Evolutionary conservation across 2,888 invertebrate genomes (phyloP).

Genomic region (Lasioglossum calceatum): DNA sequence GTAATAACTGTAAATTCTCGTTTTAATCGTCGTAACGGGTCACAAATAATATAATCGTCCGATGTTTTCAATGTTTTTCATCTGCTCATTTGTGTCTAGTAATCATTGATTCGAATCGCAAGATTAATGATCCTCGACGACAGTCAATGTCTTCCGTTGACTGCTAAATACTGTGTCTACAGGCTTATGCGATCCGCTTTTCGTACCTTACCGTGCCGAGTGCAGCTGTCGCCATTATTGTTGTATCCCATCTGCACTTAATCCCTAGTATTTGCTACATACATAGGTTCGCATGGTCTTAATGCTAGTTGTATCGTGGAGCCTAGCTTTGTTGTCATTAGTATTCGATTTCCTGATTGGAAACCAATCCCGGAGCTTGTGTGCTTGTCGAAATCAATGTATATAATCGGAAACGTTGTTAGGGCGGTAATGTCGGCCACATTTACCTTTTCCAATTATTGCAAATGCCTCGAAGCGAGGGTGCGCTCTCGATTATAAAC

Average conservation of each 20-base stretch:
- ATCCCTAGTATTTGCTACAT: constrained; percentile 3
- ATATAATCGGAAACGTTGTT: constrained; percentile 9
- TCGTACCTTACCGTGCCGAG: background rate
- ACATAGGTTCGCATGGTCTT: constrained; percentile 15
- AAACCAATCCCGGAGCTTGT: constrained; percentile 6
- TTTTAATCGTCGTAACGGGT: too few relatives aligned
- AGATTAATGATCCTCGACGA: background rate
- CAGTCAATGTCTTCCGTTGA: background rate
- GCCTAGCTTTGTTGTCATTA: constrained; percentile 8
- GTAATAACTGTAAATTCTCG: background rate
- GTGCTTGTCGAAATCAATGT: constrained; percentile 1
- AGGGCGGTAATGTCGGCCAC: background rate
- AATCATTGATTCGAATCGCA: background rate
- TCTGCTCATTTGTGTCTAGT: too few relatives aligned
- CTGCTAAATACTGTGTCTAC: background rate
- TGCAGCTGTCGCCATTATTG: background rate
- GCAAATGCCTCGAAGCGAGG: background rate
- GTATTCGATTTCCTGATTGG: constrained; percentile 20
- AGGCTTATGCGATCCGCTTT: background rate
- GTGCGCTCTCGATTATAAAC: background rate
- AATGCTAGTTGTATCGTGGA: background rate
- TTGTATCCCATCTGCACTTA: constrained; percentile 3
- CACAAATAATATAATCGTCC: too few relatives aligned
- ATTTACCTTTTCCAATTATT: background rate
- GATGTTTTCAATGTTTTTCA: too few relatives aligned